Base-by-base conservation (phyloP, 2,888 invertebrate species). In the Nineta flava region DNA sequence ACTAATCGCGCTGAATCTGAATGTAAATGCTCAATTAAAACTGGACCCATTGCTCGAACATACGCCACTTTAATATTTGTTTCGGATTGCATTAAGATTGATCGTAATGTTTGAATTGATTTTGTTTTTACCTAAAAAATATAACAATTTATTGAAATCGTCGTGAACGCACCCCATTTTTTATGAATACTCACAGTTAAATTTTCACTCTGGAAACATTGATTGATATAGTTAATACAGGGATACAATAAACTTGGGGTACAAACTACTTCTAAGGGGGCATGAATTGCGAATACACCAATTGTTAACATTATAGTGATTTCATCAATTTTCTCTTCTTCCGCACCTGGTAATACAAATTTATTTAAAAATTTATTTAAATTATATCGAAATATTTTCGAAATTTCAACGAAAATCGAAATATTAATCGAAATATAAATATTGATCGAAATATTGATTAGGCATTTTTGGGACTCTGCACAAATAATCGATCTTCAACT, bases 201-300 rank as follows among this genome's bases (percentile, higher is more conserved):
- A 62, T 79, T 77, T 41, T 76, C 72, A 52, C 76, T 78, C 59
- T 81, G 80, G 48, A 88, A 72, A 58, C 90, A 87, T 60, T 88
- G 87, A 35, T 87, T 75, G 68, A 93, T 93, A 62, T 93, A 85
- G 70, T 93, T 90, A 59, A 95, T 87, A 62, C 91, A 91, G 1
- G 92, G 91, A 66, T 87, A 90, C 64, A 90, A 86, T 49, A 95
- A 69, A 58, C 87, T 84, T 10, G 88, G 85, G 32, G 86, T 81
- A 31, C 77, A 74, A 10, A 85, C 79, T 10, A 87, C 83, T 57
- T 81, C 76, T 1, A 83, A 76, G 2, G 87, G 83, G 7, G 91
- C 85, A 57, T 90, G 81, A 41, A 88, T 76, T 53, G 95, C 78
- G 58, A 96, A 86, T 9, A 91, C 88, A 2, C 88, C 85, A 62